A percentile compares a stretch with the other conserved stretches of the same genome.
Evolutionary conservation across 2,113 vertebrate genomes (phyloP).

Genomic region (Percopsis transmontana): DNA sequence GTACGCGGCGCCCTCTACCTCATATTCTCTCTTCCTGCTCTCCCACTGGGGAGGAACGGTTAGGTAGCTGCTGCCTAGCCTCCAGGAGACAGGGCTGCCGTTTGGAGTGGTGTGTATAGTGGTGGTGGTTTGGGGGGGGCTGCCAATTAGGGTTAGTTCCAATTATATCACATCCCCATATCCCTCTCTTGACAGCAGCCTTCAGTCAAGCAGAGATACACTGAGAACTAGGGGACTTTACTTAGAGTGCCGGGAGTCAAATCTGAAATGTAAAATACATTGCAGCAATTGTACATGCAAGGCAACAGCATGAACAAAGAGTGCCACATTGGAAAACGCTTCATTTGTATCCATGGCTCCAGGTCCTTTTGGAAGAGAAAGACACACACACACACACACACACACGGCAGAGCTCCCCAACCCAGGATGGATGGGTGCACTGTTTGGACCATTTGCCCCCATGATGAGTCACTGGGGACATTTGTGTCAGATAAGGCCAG

Average conservation of each 20-base stretch:
- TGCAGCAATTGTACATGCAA: no score
- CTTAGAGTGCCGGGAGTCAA: background rate
- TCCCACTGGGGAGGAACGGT: constrained; percentile 20
- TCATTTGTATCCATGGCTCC: no score
- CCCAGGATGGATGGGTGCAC: constrained; percentile 19
- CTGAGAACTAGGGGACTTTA: constrained; percentile 48
- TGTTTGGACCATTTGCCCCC: constrained; percentile 26
- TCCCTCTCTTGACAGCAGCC: constrained; percentile 19
- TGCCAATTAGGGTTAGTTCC: constrained; percentile 24
- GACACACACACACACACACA: constrained; percentile 26
- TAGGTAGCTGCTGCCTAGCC: constrained; percentile 20
- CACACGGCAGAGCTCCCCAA: constrained; percentile 3
- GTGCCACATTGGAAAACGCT: no score
- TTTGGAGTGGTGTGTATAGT: background rate
- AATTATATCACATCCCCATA: constrained; percentile 27
- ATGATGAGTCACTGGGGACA: constrained; percentile 17
- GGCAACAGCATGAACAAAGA: background rate
- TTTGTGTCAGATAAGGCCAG: constrained; percentile 34
- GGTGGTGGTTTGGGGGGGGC: background rate
- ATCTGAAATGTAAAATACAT: background rate
- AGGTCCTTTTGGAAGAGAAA: no score
- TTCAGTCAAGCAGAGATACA: constrained; percentile 23
- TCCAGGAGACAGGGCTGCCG: constrained; percentile 17
- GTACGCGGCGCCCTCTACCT: no score
- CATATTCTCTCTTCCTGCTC: constrained; percentile 5